Evolutionary conservation across 2,113 vertebrate species (phyloP).

Genomic region (Rhinolophus sinicus): DNA sequence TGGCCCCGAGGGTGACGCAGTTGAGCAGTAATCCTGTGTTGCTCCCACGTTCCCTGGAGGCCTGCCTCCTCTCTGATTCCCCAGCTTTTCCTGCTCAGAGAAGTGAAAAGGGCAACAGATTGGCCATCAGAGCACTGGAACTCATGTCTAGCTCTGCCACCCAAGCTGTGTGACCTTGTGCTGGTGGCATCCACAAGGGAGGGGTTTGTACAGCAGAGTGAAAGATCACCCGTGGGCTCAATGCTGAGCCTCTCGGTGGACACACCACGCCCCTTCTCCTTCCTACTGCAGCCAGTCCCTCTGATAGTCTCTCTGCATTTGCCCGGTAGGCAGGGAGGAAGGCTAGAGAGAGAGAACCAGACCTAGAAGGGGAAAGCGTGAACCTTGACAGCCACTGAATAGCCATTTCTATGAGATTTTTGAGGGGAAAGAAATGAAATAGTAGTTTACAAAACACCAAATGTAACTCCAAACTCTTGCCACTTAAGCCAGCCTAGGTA

Average conservation of each 20-base stretch:
- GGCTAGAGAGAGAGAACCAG: not conserved
- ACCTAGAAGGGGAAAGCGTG: not conserved
- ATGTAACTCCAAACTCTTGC: not conserved
- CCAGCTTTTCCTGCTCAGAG: not conserved
- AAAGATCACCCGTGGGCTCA: not conserved
- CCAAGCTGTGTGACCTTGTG: no score
- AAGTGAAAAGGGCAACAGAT: not conserved
- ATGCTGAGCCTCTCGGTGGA: not conserved
- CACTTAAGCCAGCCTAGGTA: not conserved
- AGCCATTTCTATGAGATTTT: not conserved
- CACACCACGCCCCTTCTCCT: not conserved
- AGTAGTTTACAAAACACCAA: not conserved
- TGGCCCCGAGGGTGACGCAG: not conserved
- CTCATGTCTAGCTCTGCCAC: not conserved
- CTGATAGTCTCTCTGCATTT: not conserved
- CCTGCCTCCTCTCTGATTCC: not conserved
- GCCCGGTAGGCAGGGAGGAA: not conserved
- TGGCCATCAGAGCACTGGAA: not conserved
- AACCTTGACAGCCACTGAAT: not conserved
- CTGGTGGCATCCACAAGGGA: not conserved
- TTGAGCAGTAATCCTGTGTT: not conserved
- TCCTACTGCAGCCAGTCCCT: fast-evolving
- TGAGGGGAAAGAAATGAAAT: not conserved
- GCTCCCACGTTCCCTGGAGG: not conserved
- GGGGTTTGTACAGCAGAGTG: not conserved